These are phyloP conservation scores for Nothoprocta perdicaria DNA, from an alignment of 2,113 vertebrate genomes.

Conservation along the genomic window DNA sequence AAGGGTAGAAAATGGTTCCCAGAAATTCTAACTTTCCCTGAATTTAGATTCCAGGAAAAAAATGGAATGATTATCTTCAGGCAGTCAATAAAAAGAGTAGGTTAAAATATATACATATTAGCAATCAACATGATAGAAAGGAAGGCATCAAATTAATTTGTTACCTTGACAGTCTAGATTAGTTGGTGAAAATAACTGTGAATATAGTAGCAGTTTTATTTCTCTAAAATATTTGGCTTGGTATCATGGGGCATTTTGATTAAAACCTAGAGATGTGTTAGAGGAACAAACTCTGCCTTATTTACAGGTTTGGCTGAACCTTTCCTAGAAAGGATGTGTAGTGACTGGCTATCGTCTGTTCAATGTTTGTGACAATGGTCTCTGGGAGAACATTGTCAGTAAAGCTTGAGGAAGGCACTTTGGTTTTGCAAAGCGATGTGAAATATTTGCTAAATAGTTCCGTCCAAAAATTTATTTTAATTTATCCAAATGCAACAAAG, in stretches of 20 bases:
- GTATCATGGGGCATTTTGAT: constrained; percentile 1
- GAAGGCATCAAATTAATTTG: not conserved
- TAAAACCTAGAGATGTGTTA: constrained; percentile 34
- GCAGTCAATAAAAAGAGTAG: not conserved
- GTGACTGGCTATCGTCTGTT: not conserved
- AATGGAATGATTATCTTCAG: not conserved
- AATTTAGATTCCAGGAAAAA: not conserved
- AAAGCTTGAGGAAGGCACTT: not conserved
- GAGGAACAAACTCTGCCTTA: constrained; percentile 21
- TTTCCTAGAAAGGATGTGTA: not conserved
- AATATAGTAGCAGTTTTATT: constrained; percentile 11
- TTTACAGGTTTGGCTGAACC: not conserved
- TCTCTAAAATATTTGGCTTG: constrained; percentile 8
- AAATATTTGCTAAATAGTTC: not conserved
- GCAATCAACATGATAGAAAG: not conserved
- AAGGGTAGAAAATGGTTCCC: not conserved
- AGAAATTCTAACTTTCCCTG: not conserved
- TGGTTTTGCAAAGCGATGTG: not conserved
- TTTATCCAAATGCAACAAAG: not conserved
- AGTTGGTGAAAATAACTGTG: constrained; percentile 4
- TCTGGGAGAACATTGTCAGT: not conserved
- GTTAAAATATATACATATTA: not conserved
- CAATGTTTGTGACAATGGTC: not conserved
- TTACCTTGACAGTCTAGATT: constrained; percentile 3
- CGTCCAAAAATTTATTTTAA: not conserved